These are phyloP conservation scores for Corythornis vintsioides DNA, from an alignment of 2,113 vertebrate genomes.

Conservation along the genomic window DNA sequence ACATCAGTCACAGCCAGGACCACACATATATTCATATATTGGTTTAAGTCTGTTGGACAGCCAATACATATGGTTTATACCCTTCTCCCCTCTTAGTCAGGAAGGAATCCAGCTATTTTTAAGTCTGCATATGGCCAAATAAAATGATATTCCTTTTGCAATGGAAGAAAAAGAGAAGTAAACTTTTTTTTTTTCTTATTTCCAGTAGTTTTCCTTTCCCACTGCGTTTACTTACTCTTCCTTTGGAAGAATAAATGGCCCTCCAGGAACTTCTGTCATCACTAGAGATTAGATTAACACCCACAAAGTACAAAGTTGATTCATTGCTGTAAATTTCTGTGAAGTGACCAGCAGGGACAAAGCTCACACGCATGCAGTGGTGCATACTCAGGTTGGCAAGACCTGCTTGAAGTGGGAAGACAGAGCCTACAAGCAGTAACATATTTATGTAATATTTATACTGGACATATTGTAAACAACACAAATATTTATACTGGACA, in stretches of 20 bases:
- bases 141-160: background rate
- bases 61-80: slow-evolving; percentile 27
- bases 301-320: background rate
- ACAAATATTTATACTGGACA: background rate
- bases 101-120: slow-evolving; percentile 44
- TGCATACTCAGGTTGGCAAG: background rate
- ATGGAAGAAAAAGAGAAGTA: background rate
- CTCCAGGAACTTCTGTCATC: background rate
- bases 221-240: slow-evolving; percentile 2
- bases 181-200: background rate
- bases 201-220: background rate
- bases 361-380: background rate
- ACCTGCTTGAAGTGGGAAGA: background rate
- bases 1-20: slow-evolving; percentile 46
- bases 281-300: background rate
- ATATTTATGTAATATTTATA: background rate
- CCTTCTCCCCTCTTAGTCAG: background rate
- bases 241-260: background rate
- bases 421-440: background rate
- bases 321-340: background rate
- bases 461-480: background rate
- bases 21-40: slow-evolving; percentile 48
- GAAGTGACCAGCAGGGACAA: background rate
- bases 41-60: background rate
- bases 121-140: background rate